Evolutionary conservation across 2,113 vertebrate genomes (phyloP), one percentile per base, ranked within the genome.

Genomic region (Arothron firmamentum): DNA sequence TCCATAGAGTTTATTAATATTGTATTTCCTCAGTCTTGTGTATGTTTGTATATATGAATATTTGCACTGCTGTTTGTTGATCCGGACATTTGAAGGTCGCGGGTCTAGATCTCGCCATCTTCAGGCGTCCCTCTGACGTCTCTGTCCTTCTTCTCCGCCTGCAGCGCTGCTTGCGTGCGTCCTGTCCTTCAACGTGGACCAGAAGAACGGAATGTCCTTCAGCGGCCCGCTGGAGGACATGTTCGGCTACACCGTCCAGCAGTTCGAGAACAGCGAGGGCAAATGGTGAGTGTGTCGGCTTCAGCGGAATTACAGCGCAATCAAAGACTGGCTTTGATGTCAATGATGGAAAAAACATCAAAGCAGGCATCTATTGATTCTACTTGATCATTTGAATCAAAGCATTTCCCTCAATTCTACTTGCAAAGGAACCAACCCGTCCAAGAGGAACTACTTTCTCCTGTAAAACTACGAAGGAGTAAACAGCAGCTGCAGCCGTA

Each of bases 241-340:
- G 95, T 99, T 98, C 0, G 96, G 97, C 12, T 99, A 99, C 69
- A 94, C 94, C 0, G 94, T 99, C 55, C 95, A 99, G 72, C 97
- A 99, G 61, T 99, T 98, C 85, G 92, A 96, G 92, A 99, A 99
- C 71, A 92, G 91, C 28, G 96, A 99, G 74, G 96, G 96, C 42
- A 98, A 99, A 88, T 99, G 97, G 96, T 97, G 90, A 92, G 93
- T 64, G 58, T 28, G 10, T 6, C 14, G 1, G 4, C 45, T n/a
- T 47, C 10, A 31, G 34, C 34, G 12, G 34, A 38, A 38, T 12
- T 12, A 38, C 1, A 38, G 34, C 11, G 34, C 8, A 38, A 38
- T 38, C 34, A 38, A 38, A 12, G 34, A 38, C 11, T 38, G 2
- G 34, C 34, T 38, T 38, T 38, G 34, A 38, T 38, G 2, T 38